A percentile compares a stretch with the other conserved stretches of the same genome.
Conservation (phyloP, 1,140 invertebrate species). For the Melipona quadrifasciata region DNA sequence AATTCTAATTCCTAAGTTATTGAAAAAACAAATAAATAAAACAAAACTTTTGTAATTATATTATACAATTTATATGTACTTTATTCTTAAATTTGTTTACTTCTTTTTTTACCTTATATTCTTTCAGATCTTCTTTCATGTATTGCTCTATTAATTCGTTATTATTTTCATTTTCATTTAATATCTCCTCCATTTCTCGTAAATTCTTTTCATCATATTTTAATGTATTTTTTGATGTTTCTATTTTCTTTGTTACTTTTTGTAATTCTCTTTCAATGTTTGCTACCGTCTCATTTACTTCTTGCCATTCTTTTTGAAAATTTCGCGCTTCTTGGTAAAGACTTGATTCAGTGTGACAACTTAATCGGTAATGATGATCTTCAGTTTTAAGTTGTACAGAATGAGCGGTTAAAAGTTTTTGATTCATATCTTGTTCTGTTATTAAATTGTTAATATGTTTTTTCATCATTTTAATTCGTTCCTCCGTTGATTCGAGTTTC, state of each 20-base stretch:
- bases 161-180: slow-evolving; percentile 84
- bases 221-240: slow-evolving; percentile 83
- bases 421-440: slow-evolving; percentile 72
- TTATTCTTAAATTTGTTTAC: neutral
- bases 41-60: neutral
- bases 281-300: slow-evolving; percentile 79
- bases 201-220: slow-evolving; percentile 84
- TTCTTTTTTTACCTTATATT: slow-evolving; percentile 81
- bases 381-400: slow-evolving; percentile 85
- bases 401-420: slow-evolving; percentile 83
- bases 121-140: slow-evolving; percentile 84
- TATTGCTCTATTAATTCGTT: slow-evolving; percentile 85
- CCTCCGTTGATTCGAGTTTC: slow-evolving; percentile 68
- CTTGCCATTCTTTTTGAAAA: slow-evolving; percentile 81
- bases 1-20: slow-evolving; percentile 76
- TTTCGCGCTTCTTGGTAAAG: slow-evolving; percentile 81
- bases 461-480: slow-evolving; percentile 68
- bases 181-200: slow-evolving; percentile 84
- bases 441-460: slow-evolving; percentile 67
- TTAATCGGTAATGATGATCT: slow-evolving; percentile 82
- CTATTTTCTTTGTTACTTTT: slow-evolving; percentile 82
- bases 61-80: too few species aligned
- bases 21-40: neutral
- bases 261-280: slow-evolving; percentile 73
- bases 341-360: slow-evolving; percentile 80